Conservation (phyloP, 1,140 invertebrate genomes). For the Lepidurus couesii region DNA sequence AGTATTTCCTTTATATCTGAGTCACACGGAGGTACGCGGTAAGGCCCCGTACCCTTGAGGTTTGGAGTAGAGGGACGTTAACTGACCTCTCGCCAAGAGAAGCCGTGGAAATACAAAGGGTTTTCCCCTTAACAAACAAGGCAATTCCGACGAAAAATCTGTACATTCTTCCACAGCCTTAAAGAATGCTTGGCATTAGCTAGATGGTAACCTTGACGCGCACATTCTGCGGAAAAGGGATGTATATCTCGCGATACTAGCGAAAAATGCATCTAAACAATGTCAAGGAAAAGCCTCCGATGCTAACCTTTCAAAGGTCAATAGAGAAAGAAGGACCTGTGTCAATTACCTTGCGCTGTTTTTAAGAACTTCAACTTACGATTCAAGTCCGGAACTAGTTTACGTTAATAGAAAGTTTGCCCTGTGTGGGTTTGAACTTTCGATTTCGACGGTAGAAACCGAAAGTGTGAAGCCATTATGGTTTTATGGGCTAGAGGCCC, state of each 20-base stretch:
- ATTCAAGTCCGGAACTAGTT: neutral
- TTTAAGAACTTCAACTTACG: neutral
- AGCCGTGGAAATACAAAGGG: neutral
- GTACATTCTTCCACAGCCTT: neutral
- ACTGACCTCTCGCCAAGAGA: neutral
- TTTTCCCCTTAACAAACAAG: neutral
- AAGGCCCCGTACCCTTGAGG: neutral
- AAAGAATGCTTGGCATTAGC: neutral
- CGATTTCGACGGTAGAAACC: neutral
- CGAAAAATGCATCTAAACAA: neutral
- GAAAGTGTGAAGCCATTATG: neutral
- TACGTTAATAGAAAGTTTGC: neutral
- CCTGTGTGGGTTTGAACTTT: neutral
- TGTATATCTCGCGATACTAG: neutral
- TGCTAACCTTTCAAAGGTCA: neutral
- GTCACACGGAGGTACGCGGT: neutral
- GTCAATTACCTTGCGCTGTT: neutral
- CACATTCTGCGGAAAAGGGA: neutral
- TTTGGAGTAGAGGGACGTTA: neutral
- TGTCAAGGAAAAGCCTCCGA: neutral
- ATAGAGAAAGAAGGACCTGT: neutral
- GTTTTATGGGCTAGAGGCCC: no score
- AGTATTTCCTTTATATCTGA: no score
- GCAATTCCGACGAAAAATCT: neutral
- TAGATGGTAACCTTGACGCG: neutral